Conservation (phyloP, 2,797 vertebrate genomes). For the Yasuhikotakia modesta region DNA sequence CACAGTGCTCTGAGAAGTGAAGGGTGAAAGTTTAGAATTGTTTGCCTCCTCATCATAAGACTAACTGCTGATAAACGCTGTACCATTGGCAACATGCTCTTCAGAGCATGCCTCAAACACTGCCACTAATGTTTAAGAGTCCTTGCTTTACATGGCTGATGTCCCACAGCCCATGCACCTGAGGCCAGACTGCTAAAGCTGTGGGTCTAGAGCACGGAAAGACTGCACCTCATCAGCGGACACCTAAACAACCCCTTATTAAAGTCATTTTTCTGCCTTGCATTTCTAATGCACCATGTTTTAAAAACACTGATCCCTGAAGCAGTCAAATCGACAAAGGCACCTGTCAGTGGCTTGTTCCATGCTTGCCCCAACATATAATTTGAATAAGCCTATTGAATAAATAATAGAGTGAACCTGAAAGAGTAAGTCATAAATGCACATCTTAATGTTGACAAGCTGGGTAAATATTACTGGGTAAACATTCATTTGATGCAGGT, state of each 20-base stretch:
- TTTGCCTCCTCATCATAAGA: slow-evolving; percentile 51
- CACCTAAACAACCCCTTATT: slow-evolving; percentile 74
- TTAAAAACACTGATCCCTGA: slow-evolving; percentile 52
- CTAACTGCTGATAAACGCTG: slow-evolving; percentile 55
- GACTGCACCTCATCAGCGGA: slow-evolving; percentile 68
- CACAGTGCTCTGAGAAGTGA: not conserved
- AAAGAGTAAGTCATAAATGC: slow-evolving; percentile 40
- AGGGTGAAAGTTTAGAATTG: slow-evolving; percentile 38
- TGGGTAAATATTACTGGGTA: slow-evolving; percentile 14
- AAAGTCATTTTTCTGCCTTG: slow-evolving; percentile 73
- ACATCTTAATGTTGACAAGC: slow-evolving; percentile 29
- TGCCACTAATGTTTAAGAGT: slow-evolving; percentile 65
- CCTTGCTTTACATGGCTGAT: slow-evolving; percentile 62
- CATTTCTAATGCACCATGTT: slow-evolving; percentile 70
- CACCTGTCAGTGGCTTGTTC: slow-evolving; percentile 66
- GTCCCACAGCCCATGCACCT: slow-evolving; percentile 65
- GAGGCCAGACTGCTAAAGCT: slow-evolving; percentile 63
- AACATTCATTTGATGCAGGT: slow-evolving; percentile 20
- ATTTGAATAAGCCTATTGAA: slow-evolving; percentile 44
- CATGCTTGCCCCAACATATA: slow-evolving; percentile 10
- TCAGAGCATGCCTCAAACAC: slow-evolving; percentile 53
- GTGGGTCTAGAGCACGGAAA: slow-evolving; percentile 63
- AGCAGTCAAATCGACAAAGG: slow-evolving; percentile 53
- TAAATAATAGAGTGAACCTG: slow-evolving; percentile 41
- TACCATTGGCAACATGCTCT: slow-evolving; percentile 56